Percentiles rank a stretch among this genome's conserved stretches.
Conservation (phyloP, 2,113 vertebrate species). For the Turdus rufiventris region DNA sequence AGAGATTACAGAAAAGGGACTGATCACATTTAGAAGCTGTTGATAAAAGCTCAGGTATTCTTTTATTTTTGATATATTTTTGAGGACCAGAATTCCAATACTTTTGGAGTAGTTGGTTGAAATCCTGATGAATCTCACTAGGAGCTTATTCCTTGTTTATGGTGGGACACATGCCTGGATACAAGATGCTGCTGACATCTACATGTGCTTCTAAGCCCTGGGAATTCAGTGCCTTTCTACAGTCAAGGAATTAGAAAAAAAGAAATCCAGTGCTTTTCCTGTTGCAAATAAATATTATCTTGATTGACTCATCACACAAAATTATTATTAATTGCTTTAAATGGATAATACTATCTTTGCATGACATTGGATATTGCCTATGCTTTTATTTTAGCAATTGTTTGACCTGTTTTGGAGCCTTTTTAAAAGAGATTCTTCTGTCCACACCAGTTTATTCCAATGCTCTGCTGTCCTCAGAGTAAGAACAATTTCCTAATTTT, state of each 20-base stretch:
- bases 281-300: background rate
- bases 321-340: background rate
- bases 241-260: background rate
- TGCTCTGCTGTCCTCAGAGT: background rate
- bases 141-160: background rate
- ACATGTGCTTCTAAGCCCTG: background rate
- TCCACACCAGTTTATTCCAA: background rate
- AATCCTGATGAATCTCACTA: background rate
- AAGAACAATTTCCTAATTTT: background rate
- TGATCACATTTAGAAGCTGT: background rate
- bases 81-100: background rate
- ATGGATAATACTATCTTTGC: background rate
- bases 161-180: background rate
- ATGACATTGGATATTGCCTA: background rate
- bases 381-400: background rate
- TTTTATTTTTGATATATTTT: background rate
- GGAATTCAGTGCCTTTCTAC: background rate
- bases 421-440: background rate
- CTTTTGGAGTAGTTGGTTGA: background rate
- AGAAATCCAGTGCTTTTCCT: background rate
- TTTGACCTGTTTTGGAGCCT: background rate
- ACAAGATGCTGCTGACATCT: background rate
- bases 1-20: background rate
- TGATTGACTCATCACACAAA: background rate
- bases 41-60: background rate